These are phyloP conservation scores for Acrocephalus kingi DNA, from an alignment of 2,113 vertebrate genomes.

Conservation along the genomic window DNA sequence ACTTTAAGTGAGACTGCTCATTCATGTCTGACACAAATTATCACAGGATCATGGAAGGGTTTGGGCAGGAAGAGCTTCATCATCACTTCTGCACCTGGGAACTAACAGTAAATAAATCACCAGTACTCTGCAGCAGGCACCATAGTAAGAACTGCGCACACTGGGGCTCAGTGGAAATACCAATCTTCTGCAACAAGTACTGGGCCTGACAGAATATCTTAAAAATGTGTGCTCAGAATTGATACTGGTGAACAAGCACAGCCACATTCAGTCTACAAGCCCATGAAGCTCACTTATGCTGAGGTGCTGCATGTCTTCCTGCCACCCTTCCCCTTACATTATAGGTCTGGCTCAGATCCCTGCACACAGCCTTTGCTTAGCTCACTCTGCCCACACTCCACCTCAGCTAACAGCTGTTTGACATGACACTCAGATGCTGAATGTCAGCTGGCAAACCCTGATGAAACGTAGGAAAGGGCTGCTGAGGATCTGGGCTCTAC, in stretches of 20 bases:
- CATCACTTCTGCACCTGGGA: not conserved
- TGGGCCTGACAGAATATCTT: not conserved
- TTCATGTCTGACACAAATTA: not conserved
- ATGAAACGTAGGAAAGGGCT: not conserved
- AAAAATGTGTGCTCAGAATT: not conserved
- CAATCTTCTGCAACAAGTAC: not conserved
- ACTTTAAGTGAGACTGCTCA: not conserved
- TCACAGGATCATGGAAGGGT: not conserved
- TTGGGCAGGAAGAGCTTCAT: not conserved
- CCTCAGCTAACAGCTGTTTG: not conserved
- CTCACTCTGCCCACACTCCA: not conserved
- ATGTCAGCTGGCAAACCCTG: not conserved
- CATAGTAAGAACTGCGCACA: not conserved
- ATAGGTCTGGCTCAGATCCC: not conserved
- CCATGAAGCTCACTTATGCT: not conserved
- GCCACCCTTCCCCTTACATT: not conserved
- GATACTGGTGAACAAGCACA: not conserved
- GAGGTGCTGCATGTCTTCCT: not conserved
- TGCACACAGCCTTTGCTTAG: not conserved
- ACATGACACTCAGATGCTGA: rapidly evolving
- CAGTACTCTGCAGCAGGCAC: not conserved
- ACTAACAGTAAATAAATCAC: not conserved
- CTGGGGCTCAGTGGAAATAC: not conserved
- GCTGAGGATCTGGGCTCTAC: not conserved
- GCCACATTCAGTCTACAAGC: not conserved